Base-by-base conservation (phyloP, 2,113 vertebrate genomes). In the Anoplopoma fimbria region DNA sequence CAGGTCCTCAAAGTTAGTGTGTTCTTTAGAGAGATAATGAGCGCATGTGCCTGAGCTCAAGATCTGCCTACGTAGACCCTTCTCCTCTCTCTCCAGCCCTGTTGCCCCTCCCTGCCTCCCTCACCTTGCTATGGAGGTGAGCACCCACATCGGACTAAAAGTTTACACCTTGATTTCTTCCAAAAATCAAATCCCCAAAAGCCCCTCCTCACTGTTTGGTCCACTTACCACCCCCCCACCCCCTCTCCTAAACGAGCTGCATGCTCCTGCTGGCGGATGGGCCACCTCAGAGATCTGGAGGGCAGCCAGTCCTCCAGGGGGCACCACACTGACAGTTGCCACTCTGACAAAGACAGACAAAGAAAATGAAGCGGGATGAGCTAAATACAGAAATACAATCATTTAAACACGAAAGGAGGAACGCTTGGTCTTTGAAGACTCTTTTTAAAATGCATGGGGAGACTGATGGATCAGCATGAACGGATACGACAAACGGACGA, bases 141-240 rank as follows among this genome's bases (percentile, higher is more conserved):
- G n/a, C 74, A 57, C 60, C 65, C 61, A 33, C 72, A 69, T 75
- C 31, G 33, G 68, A 88, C 86, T 76, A 57, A 63, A 81, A 75
- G 93, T 95, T 95, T 94, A 95, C 93, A 94, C 75, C 82, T 83
- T 73, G 38, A 81, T 72, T 85, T 83, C 85, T 78, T 84, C 65
- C 72, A 78, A 15, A 12, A 65, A 64, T 61, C 81, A 21, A 61
- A 7, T 14, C 61, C 78, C 25, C 62, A 27, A 38, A 86, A 62
- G 10, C 57, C 42, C 36, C 13, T 73, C 13, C 53, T 47, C 27
- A 71, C 70, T 38, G 33, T 77, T 69, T 40, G 34, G n/a, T 6
- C 61, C 23, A 61, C 75, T n/a, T n/a, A 58, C 14, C 34, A 42
- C 33, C 31, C 33, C 14, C 42, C 23, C 62, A 70, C 49, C 13